Evolutionary conservation across 92 coral and sea anemone genomes (phyloP), one percentile per base, ranked within the genome.

Genomic region (Phenganax stokvisi): DNA sequence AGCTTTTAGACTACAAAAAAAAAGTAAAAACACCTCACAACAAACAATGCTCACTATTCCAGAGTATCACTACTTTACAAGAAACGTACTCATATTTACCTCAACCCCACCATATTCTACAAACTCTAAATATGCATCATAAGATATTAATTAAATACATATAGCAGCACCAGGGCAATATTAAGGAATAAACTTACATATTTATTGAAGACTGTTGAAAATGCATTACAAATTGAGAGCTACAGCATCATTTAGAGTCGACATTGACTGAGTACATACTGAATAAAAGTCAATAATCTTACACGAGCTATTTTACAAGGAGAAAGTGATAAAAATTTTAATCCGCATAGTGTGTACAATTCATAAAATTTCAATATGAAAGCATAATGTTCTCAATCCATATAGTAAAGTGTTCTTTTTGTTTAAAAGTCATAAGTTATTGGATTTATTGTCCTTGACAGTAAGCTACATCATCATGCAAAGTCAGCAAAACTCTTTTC

Each of bases 401-500:
- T 61, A 17, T 66, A 66, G 28, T 66, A 66, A 37, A 66, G 47
- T 20, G 51, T 66, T 66, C 31, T 1, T 27, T 13, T 8, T 72
- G 54, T 51, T 47, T 72, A 37, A 10, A 28, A 7, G n/a, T 1
- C 8, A 7, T 17, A 61, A 17, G 13, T 3, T 52, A n/a, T 72
- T 44, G 9, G 51, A 30, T 52, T 55, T 57, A 76, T 54, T 25
- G 69, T 58, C 57, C 29, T 57, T 76, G 70, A 58, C 55, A 57
- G 57, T 76, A 27, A 12, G 31, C 16, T 58, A 58, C 81, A 12
- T 76, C 81, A 47, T 47, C 7, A 44, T 58, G 69, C 67, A 57
- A 76, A 29, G 20, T 76, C 68, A 76, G 69, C 81, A 76, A 76
- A 60, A 69, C 71, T 57, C 81, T 68, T 57, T 76, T 76, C 81